Base-by-base conservation (phyloP, 2,797 vertebrate species). In the Corythornis leucogaster region DNA sequence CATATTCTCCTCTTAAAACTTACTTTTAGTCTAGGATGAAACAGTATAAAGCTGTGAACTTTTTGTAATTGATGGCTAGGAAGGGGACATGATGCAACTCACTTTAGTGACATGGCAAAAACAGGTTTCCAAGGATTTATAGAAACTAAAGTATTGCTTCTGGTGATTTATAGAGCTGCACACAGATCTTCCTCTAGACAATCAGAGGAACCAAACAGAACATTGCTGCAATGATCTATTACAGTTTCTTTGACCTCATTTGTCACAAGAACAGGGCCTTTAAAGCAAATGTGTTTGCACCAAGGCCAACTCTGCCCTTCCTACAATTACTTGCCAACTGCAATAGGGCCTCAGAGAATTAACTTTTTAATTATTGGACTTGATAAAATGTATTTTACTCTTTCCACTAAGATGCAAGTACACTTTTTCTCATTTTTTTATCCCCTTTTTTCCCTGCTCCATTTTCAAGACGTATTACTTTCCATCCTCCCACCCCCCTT, bases 91-190 rank as follows among this genome's bases (percentile, higher is more conserved):
- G 61, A 81, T 63, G 24, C 48, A 77, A 42, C 19, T 45, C 61
- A 66, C 30, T 91, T 78, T 42, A 64, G 38, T 61, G 75, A 45
- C 53, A 70, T 0, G 1, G 48, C 20, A 67, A 87, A 81, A 90
- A 69, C 12, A 59, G 57, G 25, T 78, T 87, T 76, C 64, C 53
- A 74, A 69, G 70, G 70, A 69, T 84, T 90, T 86, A 84, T 13
- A 81, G 70, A 57, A 80, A 66, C 25, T 8, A 3, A 62, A 91
- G 33, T 33, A 67, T 71, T 89, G 45, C 62, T 92, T 87, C 53
- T 73, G 42, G 66, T 68, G 58, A 81, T 85, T 85, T 71, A 58
- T 82, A 82, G 68, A 89, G 10, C 68, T 11, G 14, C 42, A 58
- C 53, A 43, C 16, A 64, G 26, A 67, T 82, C 68, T 80, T 83